Evolutionary conservation across 2,113 vertebrate genomes (phyloP), one percentile per base, ranked within the genome.

Genomic region (Larimichthys polyactis): DNA sequence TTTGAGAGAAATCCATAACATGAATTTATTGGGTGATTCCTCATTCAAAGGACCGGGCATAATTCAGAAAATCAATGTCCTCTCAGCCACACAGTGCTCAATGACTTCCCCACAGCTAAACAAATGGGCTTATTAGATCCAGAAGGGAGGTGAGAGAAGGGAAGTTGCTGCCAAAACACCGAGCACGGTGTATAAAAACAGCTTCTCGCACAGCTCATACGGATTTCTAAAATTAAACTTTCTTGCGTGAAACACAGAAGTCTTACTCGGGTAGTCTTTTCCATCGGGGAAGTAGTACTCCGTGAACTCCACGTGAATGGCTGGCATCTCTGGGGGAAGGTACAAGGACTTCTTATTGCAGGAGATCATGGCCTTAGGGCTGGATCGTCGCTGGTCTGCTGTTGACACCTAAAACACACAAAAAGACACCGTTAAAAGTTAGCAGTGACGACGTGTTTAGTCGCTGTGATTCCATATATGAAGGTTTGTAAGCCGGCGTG

Each of bases 251-350:
- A 58, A 46, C 43, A 49, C 10, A 54, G 17, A 40, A 20, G 19
- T 85, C 97, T 96, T 96, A 99, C 98, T 97, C 71, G 98, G 98
- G 88, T 97, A 98, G 90, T 99, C 97, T 85, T 97, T 99, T 90
- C 96, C 98, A 91, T 99, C 98, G 27, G 97, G 97, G 75, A 97
- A 99, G 92, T 99, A 99, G 94, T 99, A 99, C 90, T 99, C 98
- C 49, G 98, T 99, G 93, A 99, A 99, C 93, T 99, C 98, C 57
- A 97, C 93, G 68, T 99, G 97, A 91, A 99, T 94, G 83, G 98
- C 98, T 58, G 98, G 96, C 98, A 99, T 99, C 95, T 99, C 98
- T 89, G 97, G 92, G 11, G 98, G 98, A 87, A 99, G 97, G 92
- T 99, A 99, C 46, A 99, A 92, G 48, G 96, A 95, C 90, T 99